Conservation (phyloP, 2,888 invertebrate species). For the Endomychus coccineus region DNA sequence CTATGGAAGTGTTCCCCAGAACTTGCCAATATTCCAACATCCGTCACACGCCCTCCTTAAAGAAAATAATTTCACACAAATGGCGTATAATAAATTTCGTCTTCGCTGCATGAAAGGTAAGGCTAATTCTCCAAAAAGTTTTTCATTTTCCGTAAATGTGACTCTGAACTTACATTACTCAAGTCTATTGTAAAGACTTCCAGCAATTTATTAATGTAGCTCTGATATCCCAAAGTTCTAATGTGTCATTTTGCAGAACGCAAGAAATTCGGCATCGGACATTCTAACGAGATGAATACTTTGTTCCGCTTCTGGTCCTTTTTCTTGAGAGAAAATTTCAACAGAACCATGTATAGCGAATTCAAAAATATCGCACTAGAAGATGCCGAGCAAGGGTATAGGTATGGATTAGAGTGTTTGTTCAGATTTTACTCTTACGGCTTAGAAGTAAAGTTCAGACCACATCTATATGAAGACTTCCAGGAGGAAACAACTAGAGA, state of each 20-base stretch:
- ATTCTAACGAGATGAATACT: slow-evolving; percentile 99
- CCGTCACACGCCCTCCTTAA: slow-evolving; percentile 90
- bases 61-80: slow-evolving; percentile 96
- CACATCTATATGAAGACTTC: slow-evolving; percentile 93
- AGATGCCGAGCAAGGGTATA: slow-evolving; percentile 84
- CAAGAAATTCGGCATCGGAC: slow-evolving; percentile 85
- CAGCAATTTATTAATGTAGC: no score
- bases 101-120: slow-evolving; percentile 88
- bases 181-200: no score
- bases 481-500: slow-evolving; percentile 87
- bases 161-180: no score
- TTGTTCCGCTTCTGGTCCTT: slow-evolving; percentile 99
- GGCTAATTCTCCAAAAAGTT: no score
- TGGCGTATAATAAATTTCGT: slow-evolving; percentile 94
- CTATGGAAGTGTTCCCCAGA: slow-evolving; percentile 72
- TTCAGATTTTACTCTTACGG: slow-evolving; percentile 99
- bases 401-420: slow-evolving; percentile 76
- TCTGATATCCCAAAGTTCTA: slow-evolving; percentile 8
- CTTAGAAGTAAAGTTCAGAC: slow-evolving; percentile 89
- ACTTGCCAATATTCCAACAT: slow-evolving; percentile 89
- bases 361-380: slow-evolving; percentile 88
- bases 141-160: no score
- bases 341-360: slow-evolving; percentile 96
- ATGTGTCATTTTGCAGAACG: slow-evolving; percentile 64
- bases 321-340: slow-evolving; percentile 96